Percentiles rank a stretch among this genome's conserved stretches.
These are phyloP conservation scores for Corvus moneduloides DNA, from an alignment of 2,113 vertebrate genomes.

Conservation along the genomic window DNA sequence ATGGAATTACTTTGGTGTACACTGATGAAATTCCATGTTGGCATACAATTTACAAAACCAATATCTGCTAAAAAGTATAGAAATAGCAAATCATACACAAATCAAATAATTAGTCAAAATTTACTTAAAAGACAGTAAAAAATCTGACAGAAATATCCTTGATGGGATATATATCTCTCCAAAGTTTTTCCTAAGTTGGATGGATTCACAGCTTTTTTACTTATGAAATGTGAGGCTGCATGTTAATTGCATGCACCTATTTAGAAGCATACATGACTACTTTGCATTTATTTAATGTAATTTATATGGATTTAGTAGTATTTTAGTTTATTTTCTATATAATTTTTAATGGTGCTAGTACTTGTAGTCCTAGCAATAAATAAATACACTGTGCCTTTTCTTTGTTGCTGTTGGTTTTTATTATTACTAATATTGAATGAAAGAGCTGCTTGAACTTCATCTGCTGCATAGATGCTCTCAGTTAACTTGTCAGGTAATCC, in stretches of 20 bases:
- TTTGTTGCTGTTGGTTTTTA: neutral
- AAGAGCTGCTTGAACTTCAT: neutral
- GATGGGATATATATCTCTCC: neutral
- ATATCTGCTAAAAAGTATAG: neutral
- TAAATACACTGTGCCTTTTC: neutral
- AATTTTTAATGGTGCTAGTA: neutral
- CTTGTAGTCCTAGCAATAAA: neutral
- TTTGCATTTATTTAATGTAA: neutral
- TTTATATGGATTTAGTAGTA: neutral
- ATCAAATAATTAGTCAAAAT: neutral
- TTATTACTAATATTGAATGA: neutral
- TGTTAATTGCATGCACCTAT: neutral
- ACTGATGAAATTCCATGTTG: neutral
- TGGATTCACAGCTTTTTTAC: neutral
- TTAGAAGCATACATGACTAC: neutral
- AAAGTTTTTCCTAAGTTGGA: neutral
- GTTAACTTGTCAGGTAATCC: neutral
- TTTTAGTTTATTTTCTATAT: neutral
- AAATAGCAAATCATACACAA: neutral
- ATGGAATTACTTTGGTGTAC: neutral
- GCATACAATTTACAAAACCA: neutral
- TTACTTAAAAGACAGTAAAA: neutral
- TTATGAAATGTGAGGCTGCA: neutral
- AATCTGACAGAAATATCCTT: neutral
- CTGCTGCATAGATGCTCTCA: neutral